These are phyloP conservation scores for Cossypha niveicapilla DNA, from an alignment of 2,797 vertebrate genomes.

Conservation along the genomic window DNA sequence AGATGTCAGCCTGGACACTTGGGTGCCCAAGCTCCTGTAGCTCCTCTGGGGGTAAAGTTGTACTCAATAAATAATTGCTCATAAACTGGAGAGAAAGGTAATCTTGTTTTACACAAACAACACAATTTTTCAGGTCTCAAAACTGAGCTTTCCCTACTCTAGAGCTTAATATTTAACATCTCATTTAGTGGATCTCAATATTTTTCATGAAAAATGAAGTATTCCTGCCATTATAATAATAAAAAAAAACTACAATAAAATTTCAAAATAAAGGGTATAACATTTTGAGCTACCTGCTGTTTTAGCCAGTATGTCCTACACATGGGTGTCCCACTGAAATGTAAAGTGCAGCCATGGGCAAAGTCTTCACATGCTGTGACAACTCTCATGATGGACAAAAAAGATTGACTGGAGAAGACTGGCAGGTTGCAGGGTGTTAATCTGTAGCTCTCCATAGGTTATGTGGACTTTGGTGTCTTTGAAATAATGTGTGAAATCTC, in stretches of 20 bases:
- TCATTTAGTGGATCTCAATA: not conserved
- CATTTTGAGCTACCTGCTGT: not conserved
- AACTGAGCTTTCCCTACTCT: not conserved
- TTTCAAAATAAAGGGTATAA: not conserved
- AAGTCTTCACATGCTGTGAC: not conserved
- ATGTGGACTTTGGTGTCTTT: not conserved
- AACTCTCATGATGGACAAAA: not conserved
- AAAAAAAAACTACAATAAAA: fast-evolving
- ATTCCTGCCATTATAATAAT: not conserved
- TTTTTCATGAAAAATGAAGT: not conserved
- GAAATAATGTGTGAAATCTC: not conserved
- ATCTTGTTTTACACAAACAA: not conserved
- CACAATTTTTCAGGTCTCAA: not conserved
- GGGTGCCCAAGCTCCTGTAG: fast-evolving
- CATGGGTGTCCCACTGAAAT: not conserved
- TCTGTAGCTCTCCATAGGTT: not conserved
- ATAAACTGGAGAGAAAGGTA: not conserved
- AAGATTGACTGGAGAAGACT: not conserved
- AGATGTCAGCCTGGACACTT: not conserved
- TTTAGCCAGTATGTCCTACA: not conserved
- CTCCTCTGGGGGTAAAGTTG: not conserved
- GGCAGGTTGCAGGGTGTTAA: not conserved
- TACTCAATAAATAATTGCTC: not conserved
- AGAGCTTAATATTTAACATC: not conserved
- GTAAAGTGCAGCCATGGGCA: not conserved